A percentile compares a stretch with the other conserved stretches of the same genome.
phyloP scores from a whole-genome alignment of 2,888 invertebrate species.

The Acrobasis consociella region DNA sequence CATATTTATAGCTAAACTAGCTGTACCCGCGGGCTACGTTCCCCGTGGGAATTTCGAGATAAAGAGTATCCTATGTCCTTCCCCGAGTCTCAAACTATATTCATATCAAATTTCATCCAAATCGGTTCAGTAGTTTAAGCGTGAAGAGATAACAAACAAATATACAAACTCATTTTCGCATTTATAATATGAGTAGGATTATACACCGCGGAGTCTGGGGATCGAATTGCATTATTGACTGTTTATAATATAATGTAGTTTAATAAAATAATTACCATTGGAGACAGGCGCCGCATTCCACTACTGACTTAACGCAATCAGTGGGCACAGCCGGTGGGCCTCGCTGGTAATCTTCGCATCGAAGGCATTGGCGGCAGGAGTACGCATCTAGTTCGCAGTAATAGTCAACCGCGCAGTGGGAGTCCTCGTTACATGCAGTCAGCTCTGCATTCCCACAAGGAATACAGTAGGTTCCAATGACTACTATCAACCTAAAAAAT shows the following conservation, averaged over 20 bases:
- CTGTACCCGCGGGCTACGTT: too few relatives aligned
- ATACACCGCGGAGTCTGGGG: too few relatives aligned
- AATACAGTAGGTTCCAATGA: slow-evolving; percentile 14
- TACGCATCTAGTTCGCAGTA: slow-evolving; percentile 45
- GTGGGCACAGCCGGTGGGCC: slow-evolving; percentile 30
- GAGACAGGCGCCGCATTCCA: slow-evolving; percentile 50
- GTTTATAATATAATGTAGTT: not conserved
- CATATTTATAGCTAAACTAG: too few relatives aligned
- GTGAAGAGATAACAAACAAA: too few relatives aligned
- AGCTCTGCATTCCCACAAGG: slow-evolving; percentile 21
- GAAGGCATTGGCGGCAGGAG: slow-evolving; percentile 49
- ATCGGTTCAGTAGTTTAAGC: too few relatives aligned
- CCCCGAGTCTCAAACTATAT: too few relatives aligned
- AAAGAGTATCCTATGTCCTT: too few relatives aligned
- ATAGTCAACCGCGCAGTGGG: slow-evolving; percentile 48
- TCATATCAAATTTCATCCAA: too few relatives aligned
- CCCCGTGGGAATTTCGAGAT: too few relatives aligned
- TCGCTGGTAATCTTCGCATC: slow-evolving; percentile 50
- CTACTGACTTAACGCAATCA: slow-evolving; percentile 44
- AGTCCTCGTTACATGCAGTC: slow-evolving; percentile 42
- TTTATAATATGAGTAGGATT: too few relatives aligned
- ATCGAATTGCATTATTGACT: too few relatives aligned
- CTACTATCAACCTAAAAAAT: slow-evolving; percentile 24
- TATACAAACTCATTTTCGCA: too few relatives aligned
- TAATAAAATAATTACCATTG: slow-evolving; percentile 42